Evolutionary conservation across 2,888 invertebrate genomes (phyloP).

Genomic region (Drosophila yooni): DNA sequence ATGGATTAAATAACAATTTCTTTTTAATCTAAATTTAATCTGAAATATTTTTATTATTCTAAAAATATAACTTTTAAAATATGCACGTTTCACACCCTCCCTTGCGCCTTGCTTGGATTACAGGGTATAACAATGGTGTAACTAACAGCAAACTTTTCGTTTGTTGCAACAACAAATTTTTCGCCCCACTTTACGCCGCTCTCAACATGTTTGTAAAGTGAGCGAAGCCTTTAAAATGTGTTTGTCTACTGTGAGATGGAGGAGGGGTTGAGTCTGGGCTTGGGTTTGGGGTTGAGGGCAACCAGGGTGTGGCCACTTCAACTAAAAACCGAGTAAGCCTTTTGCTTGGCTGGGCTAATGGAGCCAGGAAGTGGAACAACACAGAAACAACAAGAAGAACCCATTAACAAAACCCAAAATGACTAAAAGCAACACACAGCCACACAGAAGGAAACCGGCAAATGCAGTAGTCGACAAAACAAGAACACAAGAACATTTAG

Average conservation of each 20-base stretch:
- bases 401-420: conserved; percentile 65
- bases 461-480: neutral
- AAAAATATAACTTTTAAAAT: neutral
- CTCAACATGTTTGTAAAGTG: conserved; percentile 50
- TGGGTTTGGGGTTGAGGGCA: conserved; percentile 7
- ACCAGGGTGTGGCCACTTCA: conserved; percentile 72
- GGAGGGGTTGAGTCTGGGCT: neutral
- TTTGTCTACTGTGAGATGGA: conserved; percentile 36
- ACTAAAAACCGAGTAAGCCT: conserved; percentile 69
- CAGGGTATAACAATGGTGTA: conserved; percentile 44
- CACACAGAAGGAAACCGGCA: conserved; percentile 6
- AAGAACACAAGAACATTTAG: conserved; percentile 11
- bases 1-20: neutral
- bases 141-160: conserved; percentile 61
- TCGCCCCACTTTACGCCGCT: conserved; percentile 29
- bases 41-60: neutral
- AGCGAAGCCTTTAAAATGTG: conserved; percentile 71
- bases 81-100: neutral
- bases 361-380: conserved; percentile 63
- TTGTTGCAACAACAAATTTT: conserved; percentile 56
- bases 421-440: conserved; percentile 46
- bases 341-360: conserved; percentile 62
- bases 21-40: neutral
- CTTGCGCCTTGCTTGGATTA: neutral
- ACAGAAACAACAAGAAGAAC: conserved; percentile 42